Evolutionary conservation across 2,888 invertebrate genomes (phyloP).

Genomic region (Iselma pallidipennis): DNA sequence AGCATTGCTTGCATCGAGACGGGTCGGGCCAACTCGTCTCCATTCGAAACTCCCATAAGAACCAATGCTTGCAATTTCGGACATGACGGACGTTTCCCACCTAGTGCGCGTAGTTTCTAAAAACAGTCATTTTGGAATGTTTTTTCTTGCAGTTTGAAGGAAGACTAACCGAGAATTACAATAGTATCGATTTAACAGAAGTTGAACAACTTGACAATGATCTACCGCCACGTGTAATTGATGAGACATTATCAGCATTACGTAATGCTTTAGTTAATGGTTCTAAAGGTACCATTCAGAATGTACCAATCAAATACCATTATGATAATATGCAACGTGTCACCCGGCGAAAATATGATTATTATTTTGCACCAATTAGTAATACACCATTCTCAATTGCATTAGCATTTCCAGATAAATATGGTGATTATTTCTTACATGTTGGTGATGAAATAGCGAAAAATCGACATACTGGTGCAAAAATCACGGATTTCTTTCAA

Average conservation of each 20-base stretch:
- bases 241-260: conserved; percentile 61
- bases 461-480: conserved; percentile 66
- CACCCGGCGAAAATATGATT: conserved; percentile 77
- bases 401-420: conserved; percentile 78
- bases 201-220: conserved; percentile 83
- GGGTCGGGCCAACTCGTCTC: too few species aligned
- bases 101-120: too few species aligned
- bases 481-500: conserved; percentile 73
- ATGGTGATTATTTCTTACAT: conserved; percentile 74
- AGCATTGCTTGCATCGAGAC: too few species aligned
- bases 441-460: conserved; percentile 78
- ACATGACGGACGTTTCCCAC: too few species aligned
- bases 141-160: conserved; percentile 35
- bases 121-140: too few species aligned
- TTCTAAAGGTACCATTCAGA: conserved; percentile 65
- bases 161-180: conserved; percentile 69
- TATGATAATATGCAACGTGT: conserved; percentile 86
- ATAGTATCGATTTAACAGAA: conserved; percentile 94
- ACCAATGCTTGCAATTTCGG: too few species aligned
- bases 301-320: conserved; percentile 76
- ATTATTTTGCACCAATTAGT: conserved; percentile 79
- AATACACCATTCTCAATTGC: conserved; percentile 90
- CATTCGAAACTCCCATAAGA: too few species aligned
- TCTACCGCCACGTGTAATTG: conserved; percentile 67
- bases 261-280: conserved; percentile 75